Base-by-base conservation (phyloP, 1,140 invertebrate genomes). In the Scaptomyza hsui region DNA sequence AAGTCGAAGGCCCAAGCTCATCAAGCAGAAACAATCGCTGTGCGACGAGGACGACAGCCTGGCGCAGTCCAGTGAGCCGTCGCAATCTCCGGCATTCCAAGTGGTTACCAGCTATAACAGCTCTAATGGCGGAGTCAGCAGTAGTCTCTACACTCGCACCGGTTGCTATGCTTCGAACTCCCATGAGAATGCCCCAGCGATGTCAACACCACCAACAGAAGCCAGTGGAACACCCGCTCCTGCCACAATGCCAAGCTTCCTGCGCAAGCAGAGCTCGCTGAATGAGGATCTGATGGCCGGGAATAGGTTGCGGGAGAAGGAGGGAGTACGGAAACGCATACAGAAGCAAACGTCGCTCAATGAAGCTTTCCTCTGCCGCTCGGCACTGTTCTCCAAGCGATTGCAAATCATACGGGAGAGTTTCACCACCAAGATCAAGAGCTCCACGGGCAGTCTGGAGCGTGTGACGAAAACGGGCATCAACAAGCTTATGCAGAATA, bases 211-310 rank as follows among this genome's bases (percentile, higher is more conserved):
- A 0, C 18, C 56, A 6, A 26, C 18, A 4, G 35, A 15, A 32
- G 16, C 29, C 1, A 10, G 12, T 13, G 29, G 2, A 3, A 7
- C 16, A 4, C 3, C 32, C n/a, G 32, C 32, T 37, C 42, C 64
- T 15, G 13, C 10, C 5, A 41, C 16, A 3, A 16, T 72, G 39
- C 62, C 75, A 4, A 75, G 62, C 7, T 78, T 91, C 83, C 55
- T 97, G 12, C 93, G 96, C 56, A 97, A 98, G 82, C 97, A 98
- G 85, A 95, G 95, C 61, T 97, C 96, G 1, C 93, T 98, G 65
- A 97, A 97, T 89, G 97, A 98, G 90, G 96, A 97, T 86, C 92
- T 97, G 4, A 97, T 97, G 94, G 96, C 95, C 1, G 94, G 94
- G 12, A 96, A 97, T 78, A 92, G 97, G 65, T 90, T 97, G 73